Base-by-base conservation (phyloP, 2,888 invertebrate species). In the Polydrusus pterygomalis region DNA sequence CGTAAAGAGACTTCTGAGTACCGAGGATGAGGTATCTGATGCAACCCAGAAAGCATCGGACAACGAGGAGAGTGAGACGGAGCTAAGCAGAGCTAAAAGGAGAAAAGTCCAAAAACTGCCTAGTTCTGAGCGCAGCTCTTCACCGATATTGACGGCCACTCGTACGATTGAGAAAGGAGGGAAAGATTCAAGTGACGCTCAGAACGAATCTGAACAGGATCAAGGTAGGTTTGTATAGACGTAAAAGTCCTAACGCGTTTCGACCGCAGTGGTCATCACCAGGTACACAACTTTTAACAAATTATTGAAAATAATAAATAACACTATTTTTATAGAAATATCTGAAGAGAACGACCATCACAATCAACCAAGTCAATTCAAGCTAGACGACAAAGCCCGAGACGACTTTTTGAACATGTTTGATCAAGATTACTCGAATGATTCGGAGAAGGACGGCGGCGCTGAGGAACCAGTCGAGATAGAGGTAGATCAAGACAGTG, bases 321-420 rank as follows among this genome's bases (percentile, higher is more conserved):
- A n/a, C n/a, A n/a, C n/a, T n/a, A n/a, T 47, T 17, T 47, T 54
- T 7, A 25, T 25, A 54, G 62, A 20, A 20, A 63, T 13, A n/a
- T 45, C 15, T 1, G 30, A 63, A 63, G 47, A 45, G 45, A 45
- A 15, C 40, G 13, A 3, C 18, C 15, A 8, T 9, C 3, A 47
- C 45, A 45, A 18, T 5, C 38, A 60, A 38, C 58, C 58, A 5
- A 64, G 49, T 34, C 64, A 64, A 30, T 64, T 64, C 15, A 47
- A 20, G 20, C 45, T 68, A 3, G 54, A 38, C 25, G 67, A 68
- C 9, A 38, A 68, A 9, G 67, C 40, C 10, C 38, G 67, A 17
- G 67, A 68, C 56, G 67, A 68, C 8, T 38, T 68, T n/a, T 13
- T 68, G 54, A 30, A 56, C 8, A 18, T 68, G 40, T 34, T 68